phyloP scores from a whole-genome alignment of 64 coral and sea anemone species.

The Montipora capricornis region DNA sequence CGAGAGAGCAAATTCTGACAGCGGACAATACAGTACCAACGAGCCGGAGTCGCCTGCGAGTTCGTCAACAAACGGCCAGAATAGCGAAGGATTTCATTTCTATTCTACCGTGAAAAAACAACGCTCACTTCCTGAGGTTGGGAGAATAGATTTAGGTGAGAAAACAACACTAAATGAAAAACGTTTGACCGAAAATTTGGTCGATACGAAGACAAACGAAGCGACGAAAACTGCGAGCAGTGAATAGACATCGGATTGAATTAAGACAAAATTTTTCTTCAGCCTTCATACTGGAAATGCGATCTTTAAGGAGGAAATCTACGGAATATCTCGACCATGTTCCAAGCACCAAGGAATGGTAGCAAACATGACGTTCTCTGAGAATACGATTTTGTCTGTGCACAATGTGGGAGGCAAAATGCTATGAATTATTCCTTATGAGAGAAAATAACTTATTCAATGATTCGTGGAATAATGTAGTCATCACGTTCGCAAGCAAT shows the following conservation, averaged over 20 bases:
- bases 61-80: slow-evolving; percentile 49
- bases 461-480: background rate
- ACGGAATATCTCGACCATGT: background rate
- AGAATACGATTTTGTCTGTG: background rate
- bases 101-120: slow-evolving; percentile 24
- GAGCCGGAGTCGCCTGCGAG: slow-evolving; percentile 18
- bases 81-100: slow-evolving; percentile 75
- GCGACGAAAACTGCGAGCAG: background rate
- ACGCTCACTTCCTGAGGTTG: slow-evolving; percentile 29
- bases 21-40: background rate
- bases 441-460: background rate
- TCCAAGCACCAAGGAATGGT: background rate
- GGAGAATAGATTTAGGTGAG: background rate
- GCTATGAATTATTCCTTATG: background rate
- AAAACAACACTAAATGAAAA: background rate
- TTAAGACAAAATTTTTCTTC: background rate
- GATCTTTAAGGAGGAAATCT: background rate
- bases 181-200: background rate
- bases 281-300: background rate
- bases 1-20: slow-evolving; percentile 57
- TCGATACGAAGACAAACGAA: background rate
- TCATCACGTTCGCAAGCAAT: background rate
- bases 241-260: background rate
- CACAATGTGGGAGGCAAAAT: slow-evolving; percentile 8
- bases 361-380: background rate